Percentiles rank a stretch among this genome's conserved stretches.
Conservation (phyloP, 2,888 invertebrate genomes). For the Altica lythri region DNA sequence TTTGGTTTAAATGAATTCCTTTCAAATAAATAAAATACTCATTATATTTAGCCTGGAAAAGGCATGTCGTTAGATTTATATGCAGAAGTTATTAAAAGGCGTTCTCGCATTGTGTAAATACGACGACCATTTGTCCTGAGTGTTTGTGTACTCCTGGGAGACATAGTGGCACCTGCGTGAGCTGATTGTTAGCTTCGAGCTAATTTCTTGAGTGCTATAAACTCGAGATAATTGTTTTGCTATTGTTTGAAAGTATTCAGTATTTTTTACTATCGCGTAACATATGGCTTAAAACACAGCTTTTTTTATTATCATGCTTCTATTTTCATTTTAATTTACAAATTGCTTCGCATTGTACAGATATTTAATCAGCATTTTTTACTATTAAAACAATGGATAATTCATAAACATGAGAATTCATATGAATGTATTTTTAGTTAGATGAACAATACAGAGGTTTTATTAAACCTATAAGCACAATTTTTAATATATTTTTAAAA, state of each 20-base stretch:
- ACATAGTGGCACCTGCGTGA: conserved; percentile 23
- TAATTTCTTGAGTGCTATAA: conserved; percentile 26
- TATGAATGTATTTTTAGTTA: no score
- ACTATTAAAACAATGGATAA: no score
- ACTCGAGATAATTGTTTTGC: conserved; percentile 23
- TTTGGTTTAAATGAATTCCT: conserved; percentile 3
- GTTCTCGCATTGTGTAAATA: conserved; percentile 17
- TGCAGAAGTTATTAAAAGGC: conserved; percentile 24
- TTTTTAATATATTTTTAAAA: no score
- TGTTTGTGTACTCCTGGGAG: conserved; percentile 13
- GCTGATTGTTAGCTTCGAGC: conserved; percentile 19
- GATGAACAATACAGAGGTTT: no score
- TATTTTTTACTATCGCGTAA: neutral
- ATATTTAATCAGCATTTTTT: neutral
- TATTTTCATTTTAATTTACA: neutral
- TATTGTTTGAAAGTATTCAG: conserved; percentile 1
- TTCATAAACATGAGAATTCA: no score
- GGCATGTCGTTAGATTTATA: conserved; percentile 21
- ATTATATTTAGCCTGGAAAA: conserved; percentile 13
- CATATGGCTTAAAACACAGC: neutral
- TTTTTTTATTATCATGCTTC: neutral
- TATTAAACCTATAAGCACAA: no score
- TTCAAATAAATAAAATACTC: conserved; percentile 21
- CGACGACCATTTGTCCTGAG: conserved; percentile 14
- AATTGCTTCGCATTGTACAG: neutral